Base-by-base conservation (phyloP, 2,113 vertebrate genomes). In the Scomber colias region DNA sequence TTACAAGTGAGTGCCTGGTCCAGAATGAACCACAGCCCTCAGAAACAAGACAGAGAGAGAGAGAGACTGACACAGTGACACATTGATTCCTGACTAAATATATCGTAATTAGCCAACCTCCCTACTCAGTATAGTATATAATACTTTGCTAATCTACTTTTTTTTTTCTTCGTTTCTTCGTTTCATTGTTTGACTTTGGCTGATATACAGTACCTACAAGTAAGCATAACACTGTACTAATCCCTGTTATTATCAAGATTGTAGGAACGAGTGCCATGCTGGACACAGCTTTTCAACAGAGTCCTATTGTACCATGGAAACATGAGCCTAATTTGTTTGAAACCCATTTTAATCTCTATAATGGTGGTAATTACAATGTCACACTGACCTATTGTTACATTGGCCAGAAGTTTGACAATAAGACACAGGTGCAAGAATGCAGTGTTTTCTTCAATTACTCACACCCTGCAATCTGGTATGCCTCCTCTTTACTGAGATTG, bases 1-100 rank as follows among this genome's bases (percentile, higher is more conserved):
- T 93, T 92, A 92, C 63, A 73, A 81, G 51, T 61, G 69, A 86
- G 84, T 70, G 81, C 79, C 79, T 83, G 60, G 53, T 71, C 62
- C 77, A 75, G 79, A 76, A 89, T 75, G 81, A 90, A 84, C 71
- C 82, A 86, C 67, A 77, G 85, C 54, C 55, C 46, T 83, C 64
- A 57, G 63, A 76, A 71, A 30, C 54, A 14, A 57, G 49, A 12
- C 24, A 60, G 17, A 1, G 44, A 51, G 63, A 73, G n/a, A 57
- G n/a, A 57, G 45, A 46, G 65, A 16, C 35, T 40, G 27, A 44
- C 19, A 68, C 70, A 78, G 71, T 66, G 56, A 62, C 53, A 76
- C 35, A 31, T 57, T 4, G 21, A 76, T 79, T 53, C 48, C 59
- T 79, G 27, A 57, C 60, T 17, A 35, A 56, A 75, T 51, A 76